Base-by-base conservation (phyloP, 2,113 vertebrate species). In the Lasiurus cinereus region DNA sequence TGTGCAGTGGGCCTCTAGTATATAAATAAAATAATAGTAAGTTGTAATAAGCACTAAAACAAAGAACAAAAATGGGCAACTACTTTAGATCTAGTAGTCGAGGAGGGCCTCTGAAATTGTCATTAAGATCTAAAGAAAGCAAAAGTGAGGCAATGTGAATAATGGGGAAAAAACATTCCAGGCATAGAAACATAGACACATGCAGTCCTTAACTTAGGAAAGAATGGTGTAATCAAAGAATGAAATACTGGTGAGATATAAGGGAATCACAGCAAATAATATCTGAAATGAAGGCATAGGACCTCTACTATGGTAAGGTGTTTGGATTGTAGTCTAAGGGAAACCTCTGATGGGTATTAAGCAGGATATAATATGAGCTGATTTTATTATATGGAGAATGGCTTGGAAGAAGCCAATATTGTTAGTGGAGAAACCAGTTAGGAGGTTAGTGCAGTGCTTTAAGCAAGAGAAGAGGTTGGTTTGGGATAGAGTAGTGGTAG, bases 371-470 rank as follows among this genome's bases (percentile, higher is more conserved):
- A 39, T 11, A 18, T 80, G 16, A 46, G 14, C 31, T 31, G 12
- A 29, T 92, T 70, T 80, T 92, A 31, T 79, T 84, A 6, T 94
- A 19, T 79, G 39, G 54, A 73, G 54, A 93, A 82, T 91, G 39
- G 16, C 33, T 89, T 69, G 10, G 11, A 84, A 74, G 66, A 8
- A 9, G 7, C 27, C 72, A 56, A 7, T 22, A 33, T 16, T 43
- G 31, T 24, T 64, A 78, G 6, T 33, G 24, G 91, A 13, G 50
- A 85, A 91, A 48, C 19, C 50, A 88, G 3, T 80, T 50, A 50
- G 8, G 11, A 27, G 21, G 21, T 50, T 94, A 52, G 5, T 83
- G 8, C 5, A 83, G 5, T 83, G 22, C 16, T 89, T 50, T 69
- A 90, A 10, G 76, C 15, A 88, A 64, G 62, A 69, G 18, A 88